Evolutionary conservation across 30 jellyfish, hydroid and myxozoan genomes (phyloP).

Genomic region (Morbakka virulenta): DNA sequence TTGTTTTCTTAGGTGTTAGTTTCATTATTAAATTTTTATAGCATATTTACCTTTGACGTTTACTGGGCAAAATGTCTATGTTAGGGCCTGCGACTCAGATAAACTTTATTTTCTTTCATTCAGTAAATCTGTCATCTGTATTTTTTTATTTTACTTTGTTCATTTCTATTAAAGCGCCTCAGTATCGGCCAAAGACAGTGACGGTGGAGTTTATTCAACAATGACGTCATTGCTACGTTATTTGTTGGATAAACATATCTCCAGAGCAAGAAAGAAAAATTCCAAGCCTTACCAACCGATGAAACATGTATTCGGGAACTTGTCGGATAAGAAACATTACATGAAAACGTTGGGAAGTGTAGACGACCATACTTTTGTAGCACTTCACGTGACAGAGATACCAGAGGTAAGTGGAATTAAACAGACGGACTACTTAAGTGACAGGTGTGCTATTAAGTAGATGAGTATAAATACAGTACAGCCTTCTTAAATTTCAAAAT

Average conservation of each 20-base stretch:
- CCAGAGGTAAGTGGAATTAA: slow-evolving; percentile 68
- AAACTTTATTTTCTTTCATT: too few relatives aligned
- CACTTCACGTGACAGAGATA: slow-evolving; percentile 48
- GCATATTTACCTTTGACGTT: too few relatives aligned
- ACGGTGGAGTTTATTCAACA: slow-evolving; percentile 99
- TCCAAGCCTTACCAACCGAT: slow-evolving; percentile 4
- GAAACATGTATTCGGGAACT: slow-evolving; percentile 50
- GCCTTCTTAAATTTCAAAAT: too few relatives aligned
- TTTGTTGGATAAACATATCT: slow-evolving; percentile 58
- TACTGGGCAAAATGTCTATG: too few relatives aligned
- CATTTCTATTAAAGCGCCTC: slow-evolving; percentile 84
- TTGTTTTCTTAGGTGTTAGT: too few relatives aligned
- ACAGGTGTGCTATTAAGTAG: too few relatives aligned
- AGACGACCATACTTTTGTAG: slow-evolving; percentile 84
- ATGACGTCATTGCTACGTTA: slow-evolving; percentile 79
- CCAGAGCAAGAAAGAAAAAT: slow-evolving; percentile 32
- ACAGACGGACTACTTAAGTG: too few relatives aligned
- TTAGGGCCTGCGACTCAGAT: too few relatives aligned
- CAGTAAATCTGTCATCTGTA: too few relatives aligned
- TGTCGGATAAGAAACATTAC: slow-evolving; percentile 52
- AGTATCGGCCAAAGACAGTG: slow-evolving; percentile 93
- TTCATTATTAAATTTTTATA: too few relatives aligned
- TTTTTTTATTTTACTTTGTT: too few relatives aligned
- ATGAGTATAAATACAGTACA: too few relatives aligned
- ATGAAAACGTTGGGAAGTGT: slow-evolving; percentile 76